Conservation (phyloP, 1,140 invertebrate species). For the Aphaenogaster ashmeadi region DNA sequence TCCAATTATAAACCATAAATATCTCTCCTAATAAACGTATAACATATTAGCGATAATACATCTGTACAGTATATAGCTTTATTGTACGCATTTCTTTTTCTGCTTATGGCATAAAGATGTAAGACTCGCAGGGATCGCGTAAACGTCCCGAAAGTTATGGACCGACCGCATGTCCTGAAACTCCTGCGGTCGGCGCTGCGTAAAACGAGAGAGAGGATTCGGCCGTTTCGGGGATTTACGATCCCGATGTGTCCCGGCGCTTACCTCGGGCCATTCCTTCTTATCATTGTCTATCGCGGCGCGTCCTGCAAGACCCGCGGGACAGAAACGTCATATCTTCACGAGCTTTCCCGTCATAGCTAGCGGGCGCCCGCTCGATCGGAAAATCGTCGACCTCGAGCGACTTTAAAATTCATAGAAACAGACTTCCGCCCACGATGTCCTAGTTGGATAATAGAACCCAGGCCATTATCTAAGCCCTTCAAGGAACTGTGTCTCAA, state of each 20-base stretch:
- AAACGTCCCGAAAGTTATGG: constrained; percentile 39
- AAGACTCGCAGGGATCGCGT: constrained; percentile 7
- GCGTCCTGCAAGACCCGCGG: constrained; percentile 45
- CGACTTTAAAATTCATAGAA: constrained; percentile 53
- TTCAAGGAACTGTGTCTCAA: background rate
- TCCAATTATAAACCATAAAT: constrained; percentile 4
- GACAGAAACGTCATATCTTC: constrained; percentile 39
- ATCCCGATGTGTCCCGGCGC: constrained; percentile 61
- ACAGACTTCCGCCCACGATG: constrained; percentile 1
- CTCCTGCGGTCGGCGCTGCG: constrained; percentile 35
- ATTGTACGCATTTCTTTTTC: background rate
- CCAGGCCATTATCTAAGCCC: no score
- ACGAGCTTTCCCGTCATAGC: constrained; percentile 35
- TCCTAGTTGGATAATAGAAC: constrained; percentile 20
- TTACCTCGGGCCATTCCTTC: constrained; percentile 65
- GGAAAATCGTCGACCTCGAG: constrained; percentile 29
- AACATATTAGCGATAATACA: background rate
- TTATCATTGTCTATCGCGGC: constrained; percentile 71
- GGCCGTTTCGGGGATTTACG: constrained; percentile 68
- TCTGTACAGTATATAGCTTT: background rate
- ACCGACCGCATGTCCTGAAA: constrained; percentile 47
- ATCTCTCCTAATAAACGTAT: background rate
- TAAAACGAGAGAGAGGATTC: constrained; percentile 52
- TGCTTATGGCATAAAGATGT: background rate
- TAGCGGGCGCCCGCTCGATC: constrained; percentile 9